Conservation (phyloP, 1,140 invertebrate genomes). For the Drosophila subpulchrella region DNA sequence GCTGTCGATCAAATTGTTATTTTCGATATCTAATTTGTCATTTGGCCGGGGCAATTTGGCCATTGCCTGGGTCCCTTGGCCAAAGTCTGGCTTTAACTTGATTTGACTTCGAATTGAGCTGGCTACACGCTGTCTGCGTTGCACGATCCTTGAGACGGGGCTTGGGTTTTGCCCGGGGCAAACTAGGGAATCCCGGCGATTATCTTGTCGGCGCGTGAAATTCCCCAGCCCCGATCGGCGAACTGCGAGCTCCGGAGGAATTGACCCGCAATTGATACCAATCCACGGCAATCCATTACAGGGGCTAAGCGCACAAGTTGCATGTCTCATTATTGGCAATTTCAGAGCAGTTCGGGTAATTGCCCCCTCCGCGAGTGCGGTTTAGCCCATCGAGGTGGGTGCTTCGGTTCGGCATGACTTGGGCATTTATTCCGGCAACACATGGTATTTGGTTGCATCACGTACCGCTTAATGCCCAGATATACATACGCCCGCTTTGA, state of each 20-base stretch:
- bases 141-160: constrained; percentile 63
- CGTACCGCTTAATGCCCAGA: constrained; percentile 38
- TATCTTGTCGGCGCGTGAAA: constrained; percentile 82
- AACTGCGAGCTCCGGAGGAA: constrained; percentile 51
- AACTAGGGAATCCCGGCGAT: constrained; percentile 83
- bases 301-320: constrained; percentile 81
- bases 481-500: constrained; percentile 30
- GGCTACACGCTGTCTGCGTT: constrained; percentile 76
- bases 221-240: constrained; percentile 34
- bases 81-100: constrained; percentile 18
- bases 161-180: constrained; percentile 35
- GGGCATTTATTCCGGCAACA: constrained; percentile 58
- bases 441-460: constrained; percentile 54
- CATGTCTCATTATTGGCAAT: constrained; percentile 84
- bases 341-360: constrained; percentile 74
- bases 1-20: constrained; percentile 81
- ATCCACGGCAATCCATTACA: constrained; percentile 83
- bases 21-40: constrained; percentile 84
- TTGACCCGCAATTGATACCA: constrained; percentile 84
- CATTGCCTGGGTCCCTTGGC: constrained; percentile 32
- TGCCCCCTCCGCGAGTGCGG: constrained; percentile 31
- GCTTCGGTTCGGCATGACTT: constrained; percentile 53
- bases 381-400: constrained; percentile 28
- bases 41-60: constrained; percentile 66
- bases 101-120: constrained; percentile 10